Conservation (phyloP, 2,797 vertebrate genomes). For the Sebastes kiyomatsui region DNA sequence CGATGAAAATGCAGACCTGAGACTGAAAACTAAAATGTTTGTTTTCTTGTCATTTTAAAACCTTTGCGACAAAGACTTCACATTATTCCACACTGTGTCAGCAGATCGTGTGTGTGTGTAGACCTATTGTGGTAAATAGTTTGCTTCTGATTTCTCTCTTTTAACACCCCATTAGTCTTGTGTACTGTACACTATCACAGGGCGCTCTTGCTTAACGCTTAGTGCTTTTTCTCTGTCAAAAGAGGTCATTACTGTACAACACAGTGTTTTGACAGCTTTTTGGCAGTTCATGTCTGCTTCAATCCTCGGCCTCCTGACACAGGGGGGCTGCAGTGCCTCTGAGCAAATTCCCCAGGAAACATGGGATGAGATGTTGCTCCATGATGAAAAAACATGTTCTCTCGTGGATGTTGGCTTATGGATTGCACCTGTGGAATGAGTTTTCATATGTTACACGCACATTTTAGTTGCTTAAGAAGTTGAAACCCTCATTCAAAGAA, state of each 20-base stretch:
- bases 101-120: neutral
- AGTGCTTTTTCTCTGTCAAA: conserved; percentile 48
- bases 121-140: neutral
- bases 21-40: neutral
- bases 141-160: conserved; percentile 41
- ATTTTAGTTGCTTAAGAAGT: neutral
- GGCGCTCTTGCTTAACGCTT: conserved; percentile 18
- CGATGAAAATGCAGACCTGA: conserved; percentile 9
- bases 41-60: neutral
- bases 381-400: conserved; percentile 22
- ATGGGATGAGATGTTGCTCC: conserved; percentile 47
- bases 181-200: conserved; percentile 15
- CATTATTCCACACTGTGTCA: neutral
- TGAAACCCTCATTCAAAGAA: neutral
- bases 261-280: conserved; percentile 58
- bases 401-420: neutral
- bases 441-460: neutral
- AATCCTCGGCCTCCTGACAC: conserved; percentile 31
- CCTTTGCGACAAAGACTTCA: neutral
- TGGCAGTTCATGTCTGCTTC: conserved; percentile 39
- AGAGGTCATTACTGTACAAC: conserved; percentile 42
- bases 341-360: conserved; percentile 52
- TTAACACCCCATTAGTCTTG: conserved; percentile 44
- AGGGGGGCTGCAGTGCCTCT: conserved; percentile 33
- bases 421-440: conserved; percentile 40